Evolutionary conservation across 2,113 vertebrate genomes (phyloP), one percentile per base, ranked within the genome.

Genomic region (Chlorodrepanis virens): DNA sequence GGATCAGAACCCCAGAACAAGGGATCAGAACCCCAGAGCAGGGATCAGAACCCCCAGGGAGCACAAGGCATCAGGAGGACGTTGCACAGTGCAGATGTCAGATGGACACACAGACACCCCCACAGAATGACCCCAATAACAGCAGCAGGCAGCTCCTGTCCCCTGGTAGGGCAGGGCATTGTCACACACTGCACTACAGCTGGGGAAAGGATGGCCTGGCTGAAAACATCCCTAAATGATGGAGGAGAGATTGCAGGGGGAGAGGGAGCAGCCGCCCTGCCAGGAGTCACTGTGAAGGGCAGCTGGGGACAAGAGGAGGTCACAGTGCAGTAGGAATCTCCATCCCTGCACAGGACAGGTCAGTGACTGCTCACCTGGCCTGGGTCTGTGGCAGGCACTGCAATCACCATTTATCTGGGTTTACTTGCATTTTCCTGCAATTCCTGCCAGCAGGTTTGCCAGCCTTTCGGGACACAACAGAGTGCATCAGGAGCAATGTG

Each of bases 291-390:
- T 47, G 63, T 22, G 7, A 2, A 11, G 16, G 60, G 42, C 8
- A 25, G 12, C 25, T 7, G 9, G 49, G 29, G 33, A 16, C 11
- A 5, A 25, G 5, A 45, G 49, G 25, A 37, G 40, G 39, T 16
- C 5, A n/a, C 2, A 0, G 57, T 8, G 42, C 67, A 39, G 15
- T 14, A 61, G 37, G 20, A 47, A 45, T 68, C 29, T 54, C 74
- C 21, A 8, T 14, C 65, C 33, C 60, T 4, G 69, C 80, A 33
- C 11, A 19, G 56, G 17, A 4, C 18, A 14, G 54, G 28, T 15
- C 0, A 1, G 69, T 1, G 40, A 7, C 22, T 3, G 60, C 83
- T 54, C 39, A 27, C 28, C 76, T 49, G 11, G 21, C 2, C 4
- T 7, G 40, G 9, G 7, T 24, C 35, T 33, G 4, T 8, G 18